phyloP scores from a whole-genome alignment of 2,797 vertebrate genomes.

The Miopithecus talapoin region DNA sequence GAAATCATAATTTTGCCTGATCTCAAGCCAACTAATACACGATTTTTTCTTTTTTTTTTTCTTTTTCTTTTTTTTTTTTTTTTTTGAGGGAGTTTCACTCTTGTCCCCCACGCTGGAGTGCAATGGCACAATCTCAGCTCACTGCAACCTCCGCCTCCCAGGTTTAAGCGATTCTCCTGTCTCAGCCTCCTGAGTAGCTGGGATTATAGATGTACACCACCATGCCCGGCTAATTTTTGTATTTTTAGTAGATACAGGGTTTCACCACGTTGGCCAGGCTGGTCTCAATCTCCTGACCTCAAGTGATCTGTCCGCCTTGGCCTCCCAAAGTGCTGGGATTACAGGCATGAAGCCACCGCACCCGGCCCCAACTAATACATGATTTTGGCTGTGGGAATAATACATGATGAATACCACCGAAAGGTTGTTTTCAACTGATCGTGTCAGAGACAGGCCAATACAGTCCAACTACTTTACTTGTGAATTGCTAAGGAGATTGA shows the following conservation, averaged over 20 bases:
- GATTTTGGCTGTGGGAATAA: not conserved
- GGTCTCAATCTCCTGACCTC: not conserved
- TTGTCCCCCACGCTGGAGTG: not conserved
- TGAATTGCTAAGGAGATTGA: slow-evolving; percentile 18
- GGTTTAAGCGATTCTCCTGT: not conserved
- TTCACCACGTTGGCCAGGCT: not conserved
- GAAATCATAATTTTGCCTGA: not conserved
- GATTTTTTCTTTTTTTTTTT: too few relatives aligned
- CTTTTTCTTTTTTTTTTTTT: too few relatives aligned
- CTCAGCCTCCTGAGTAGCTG: not conserved
- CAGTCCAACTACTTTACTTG: not conserved
- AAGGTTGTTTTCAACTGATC: not conserved
- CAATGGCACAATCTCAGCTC: not conserved
- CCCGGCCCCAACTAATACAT: not conserved
- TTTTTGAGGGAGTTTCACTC: not conserved
- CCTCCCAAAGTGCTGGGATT: not conserved
- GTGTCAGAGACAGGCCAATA: not conserved
- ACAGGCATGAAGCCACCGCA: not conserved
- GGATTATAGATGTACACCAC: not conserved
- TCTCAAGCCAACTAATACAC: not conserved
- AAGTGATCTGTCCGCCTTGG: not conserved
- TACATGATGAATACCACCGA: not conserved
- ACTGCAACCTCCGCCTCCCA: not conserved
- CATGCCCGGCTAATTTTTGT: not conserved
- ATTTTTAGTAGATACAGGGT: not conserved